Evolutionary conservation across 2,113 vertebrate species (phyloP).

Genomic region (Scytalopus superciliaris): DNA sequence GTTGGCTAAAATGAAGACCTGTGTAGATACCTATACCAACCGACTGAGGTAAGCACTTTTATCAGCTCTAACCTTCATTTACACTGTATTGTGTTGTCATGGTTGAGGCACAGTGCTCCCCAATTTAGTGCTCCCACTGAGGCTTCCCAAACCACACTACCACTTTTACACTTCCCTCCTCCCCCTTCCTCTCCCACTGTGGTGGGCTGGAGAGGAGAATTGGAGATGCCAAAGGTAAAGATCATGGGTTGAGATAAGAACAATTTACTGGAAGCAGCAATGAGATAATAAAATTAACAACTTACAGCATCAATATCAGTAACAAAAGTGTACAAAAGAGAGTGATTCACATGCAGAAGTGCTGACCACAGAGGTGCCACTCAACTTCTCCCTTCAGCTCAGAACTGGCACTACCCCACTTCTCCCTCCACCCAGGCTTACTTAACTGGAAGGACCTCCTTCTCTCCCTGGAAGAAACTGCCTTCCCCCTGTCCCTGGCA

Average conservation of each 20-base stretch:
- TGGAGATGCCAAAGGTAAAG: neutral
- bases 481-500: neutral
- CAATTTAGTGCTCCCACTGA: no score
- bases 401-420: neutral
- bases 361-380: neutral
- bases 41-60: conserved; percentile 81
- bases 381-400: neutral
- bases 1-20: conserved; percentile 98
- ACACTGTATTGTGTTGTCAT: neutral
- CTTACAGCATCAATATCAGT: neutral
- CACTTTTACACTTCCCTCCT: neutral
- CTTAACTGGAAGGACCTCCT: neutral
- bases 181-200: neutral
- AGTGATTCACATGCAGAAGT: neutral
- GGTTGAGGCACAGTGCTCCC: neutral
- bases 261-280: neutral
- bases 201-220: neutral
- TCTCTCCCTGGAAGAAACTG: neutral
- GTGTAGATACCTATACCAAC: conserved; percentile 97
- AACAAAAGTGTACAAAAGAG: neutral
- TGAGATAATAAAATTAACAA: neutral
- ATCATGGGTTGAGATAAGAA: accelerated
- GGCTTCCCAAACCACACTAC: accelerated
- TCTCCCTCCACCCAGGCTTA: accelerated
- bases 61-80: neutral